phyloP scores from a whole-genome alignment of 2,113 vertebrate genomes.

The Donacobius atricapilla region DNA sequence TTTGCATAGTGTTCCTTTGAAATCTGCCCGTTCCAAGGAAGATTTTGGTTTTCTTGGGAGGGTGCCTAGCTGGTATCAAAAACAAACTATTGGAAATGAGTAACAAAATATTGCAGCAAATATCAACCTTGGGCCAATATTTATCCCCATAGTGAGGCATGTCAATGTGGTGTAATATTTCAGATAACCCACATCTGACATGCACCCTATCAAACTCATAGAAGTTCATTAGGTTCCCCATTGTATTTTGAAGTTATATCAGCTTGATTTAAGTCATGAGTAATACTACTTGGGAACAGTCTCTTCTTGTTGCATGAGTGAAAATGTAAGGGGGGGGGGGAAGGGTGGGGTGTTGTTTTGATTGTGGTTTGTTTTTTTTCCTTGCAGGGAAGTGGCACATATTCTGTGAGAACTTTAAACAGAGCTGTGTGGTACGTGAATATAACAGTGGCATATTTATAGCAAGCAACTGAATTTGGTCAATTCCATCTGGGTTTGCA shows the following conservation, averaged over 20 bases:
- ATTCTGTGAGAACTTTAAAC: neutral
- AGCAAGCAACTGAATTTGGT: neutral
- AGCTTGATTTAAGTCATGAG: neutral
- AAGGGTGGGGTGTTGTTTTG: neutral
- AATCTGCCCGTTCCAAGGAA: neutral
- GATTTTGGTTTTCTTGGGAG: neutral
- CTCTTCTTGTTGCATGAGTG: neutral
- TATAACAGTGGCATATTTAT: neutral
- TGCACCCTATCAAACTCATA: neutral
- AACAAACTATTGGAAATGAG: neutral
- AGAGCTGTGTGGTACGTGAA: neutral
- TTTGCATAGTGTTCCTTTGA: neutral
- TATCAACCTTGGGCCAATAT: neutral
- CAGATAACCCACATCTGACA: accelerated
- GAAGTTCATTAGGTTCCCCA: neutral
- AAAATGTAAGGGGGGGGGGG: neutral
- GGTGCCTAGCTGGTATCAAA: neutral
- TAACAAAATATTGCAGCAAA: neutral
- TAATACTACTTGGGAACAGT: neutral
- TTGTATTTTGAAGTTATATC: neutral
- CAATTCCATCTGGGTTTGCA: neutral
- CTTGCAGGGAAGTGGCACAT: neutral
- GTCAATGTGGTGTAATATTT: neutral
- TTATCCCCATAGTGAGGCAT: neutral
- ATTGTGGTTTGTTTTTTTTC: neutral